These are phyloP conservation scores for Chlorodrepanis virens DNA, from an alignment of 2,113 vertebrate genomes.

Conservation along the genomic window DNA sequence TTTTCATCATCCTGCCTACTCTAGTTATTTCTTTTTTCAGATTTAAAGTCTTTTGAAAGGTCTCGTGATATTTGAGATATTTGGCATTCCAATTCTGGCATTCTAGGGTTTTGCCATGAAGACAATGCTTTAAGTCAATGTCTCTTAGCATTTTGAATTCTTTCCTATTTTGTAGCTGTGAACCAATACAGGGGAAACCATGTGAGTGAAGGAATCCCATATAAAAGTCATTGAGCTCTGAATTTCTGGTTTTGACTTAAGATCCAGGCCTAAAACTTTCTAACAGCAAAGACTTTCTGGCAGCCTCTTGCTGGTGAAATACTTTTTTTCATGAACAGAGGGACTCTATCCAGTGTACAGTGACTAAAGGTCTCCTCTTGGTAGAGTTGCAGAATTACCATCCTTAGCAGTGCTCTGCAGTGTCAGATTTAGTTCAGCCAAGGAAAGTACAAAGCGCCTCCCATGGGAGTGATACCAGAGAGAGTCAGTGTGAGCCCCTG, in stretches of 20 bases:
- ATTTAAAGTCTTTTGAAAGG: neutral
- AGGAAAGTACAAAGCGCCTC: neutral
- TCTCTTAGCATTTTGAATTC: neutral
- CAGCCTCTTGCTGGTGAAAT: neutral
- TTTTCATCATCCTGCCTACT: neutral
- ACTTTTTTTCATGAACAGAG: neutral
- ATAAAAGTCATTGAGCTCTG: neutral
- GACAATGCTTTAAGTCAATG: neutral
- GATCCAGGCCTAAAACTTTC: neutral
- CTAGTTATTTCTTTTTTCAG: neutral
- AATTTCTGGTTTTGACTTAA: neutral
- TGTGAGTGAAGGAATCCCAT: neutral
- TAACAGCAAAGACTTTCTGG: neutral
- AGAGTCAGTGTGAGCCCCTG: neutral
- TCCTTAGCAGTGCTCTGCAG: neutral
- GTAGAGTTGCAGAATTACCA: neutral
- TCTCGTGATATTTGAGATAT: accelerated
- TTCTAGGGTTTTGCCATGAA: neutral
- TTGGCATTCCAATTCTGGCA: neutral
- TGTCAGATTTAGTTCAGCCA: neutral
- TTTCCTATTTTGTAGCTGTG: neutral
- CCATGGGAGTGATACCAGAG: too few relatives aligned
- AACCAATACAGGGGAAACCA: neutral
- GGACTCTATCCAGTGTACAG: too few relatives aligned
- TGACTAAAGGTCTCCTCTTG: neutral